These are phyloP conservation scores for Saccostrea cuccullata DNA, from an alignment of 1,140 invertebrate species.

Conservation along the genomic window DNA sequence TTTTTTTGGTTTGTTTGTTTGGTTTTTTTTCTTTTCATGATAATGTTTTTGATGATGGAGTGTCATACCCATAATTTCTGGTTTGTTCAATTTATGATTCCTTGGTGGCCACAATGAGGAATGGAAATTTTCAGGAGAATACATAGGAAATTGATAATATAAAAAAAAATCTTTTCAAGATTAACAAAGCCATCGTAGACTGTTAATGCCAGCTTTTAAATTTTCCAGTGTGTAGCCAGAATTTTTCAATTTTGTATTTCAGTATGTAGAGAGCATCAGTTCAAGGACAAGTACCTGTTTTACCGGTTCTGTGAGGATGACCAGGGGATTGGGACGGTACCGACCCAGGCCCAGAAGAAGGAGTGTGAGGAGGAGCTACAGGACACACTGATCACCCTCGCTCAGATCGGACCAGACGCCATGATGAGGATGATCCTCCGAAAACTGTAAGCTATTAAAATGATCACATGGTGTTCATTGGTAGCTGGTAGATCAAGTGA, in stretches of 20 bases:
- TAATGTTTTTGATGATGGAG: too few relatives aligned
- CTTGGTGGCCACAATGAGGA: too few relatives aligned
- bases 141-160: too few relatives aligned
- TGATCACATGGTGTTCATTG: not conserved
- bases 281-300: conserved; percentile 90
- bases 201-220: too few relatives aligned
- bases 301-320: conserved; percentile 90
- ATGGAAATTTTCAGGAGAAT: too few relatives aligned
- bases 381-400: conserved; percentile 84
- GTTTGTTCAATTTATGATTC: too few relatives aligned
- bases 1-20: too few relatives aligned
- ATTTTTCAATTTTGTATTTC: conserved; percentile 38
- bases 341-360: conserved; percentile 67
- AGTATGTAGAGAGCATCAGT: conserved; percentile 89
- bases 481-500: too few relatives aligned
- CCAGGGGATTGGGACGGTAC: conserved; percentile 81
- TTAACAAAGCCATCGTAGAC: too few relatives aligned
- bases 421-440: conserved; percentile 88
- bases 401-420: conserved; percentile 87
- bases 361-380: conserved; percentile 82
- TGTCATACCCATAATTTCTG: too few relatives aligned
- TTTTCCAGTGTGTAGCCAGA: not conserved
- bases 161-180: too few relatives aligned
- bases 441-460: conserved; percentile 84
- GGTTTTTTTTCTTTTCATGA: too few relatives aligned